Evolutionary conservation across 2,888 invertebrate species (phyloP).

Genomic region (Camptogramma bilineatum): DNA sequence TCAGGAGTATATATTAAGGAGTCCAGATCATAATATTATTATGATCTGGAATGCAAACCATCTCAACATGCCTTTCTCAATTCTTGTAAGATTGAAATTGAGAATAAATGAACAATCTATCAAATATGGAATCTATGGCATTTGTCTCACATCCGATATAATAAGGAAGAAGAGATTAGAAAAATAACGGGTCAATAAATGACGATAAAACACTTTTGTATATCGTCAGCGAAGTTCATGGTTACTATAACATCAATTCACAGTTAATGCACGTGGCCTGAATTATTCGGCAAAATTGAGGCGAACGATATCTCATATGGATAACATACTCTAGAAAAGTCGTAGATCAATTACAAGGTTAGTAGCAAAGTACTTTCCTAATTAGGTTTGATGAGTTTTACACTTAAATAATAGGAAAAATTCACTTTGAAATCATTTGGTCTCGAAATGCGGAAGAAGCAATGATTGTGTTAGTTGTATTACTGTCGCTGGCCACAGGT

Average conservation of each 20-base stretch:
- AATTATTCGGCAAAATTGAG: slow-evolving; percentile 1
- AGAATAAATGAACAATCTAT: no score
- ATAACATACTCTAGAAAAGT: slow-evolving; percentile 24
- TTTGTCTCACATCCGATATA: no score
- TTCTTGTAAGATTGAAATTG: no score
- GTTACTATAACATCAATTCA: neutral
- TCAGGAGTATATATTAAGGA: no score
- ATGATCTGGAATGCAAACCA: no score
- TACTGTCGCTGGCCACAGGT: slow-evolving; percentile 28
- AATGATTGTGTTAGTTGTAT: slow-evolving; percentile 34
- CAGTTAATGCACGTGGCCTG: neutral
- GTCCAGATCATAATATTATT: no score
- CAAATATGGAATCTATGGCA: no score
- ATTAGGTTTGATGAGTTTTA: slow-evolving; percentile 7
- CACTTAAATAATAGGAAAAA: slow-evolving; percentile 12
- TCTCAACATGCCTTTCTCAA: no score
- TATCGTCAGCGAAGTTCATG: neutral
- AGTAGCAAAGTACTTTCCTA: slow-evolving; percentile 13
- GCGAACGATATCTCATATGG: slow-evolving; percentile 19
- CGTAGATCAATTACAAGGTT: slow-evolving; percentile 21
- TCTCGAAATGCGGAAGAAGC: neutral
- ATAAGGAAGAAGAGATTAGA: no score
- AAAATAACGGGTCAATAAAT: no score
- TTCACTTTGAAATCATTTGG: slow-evolving; percentile 14
- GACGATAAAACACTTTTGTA: neutral